These are phyloP conservation scores for Nomada lathburiana DNA, from an alignment of 2,888 invertebrate species.

Conservation along the genomic window DNA sequence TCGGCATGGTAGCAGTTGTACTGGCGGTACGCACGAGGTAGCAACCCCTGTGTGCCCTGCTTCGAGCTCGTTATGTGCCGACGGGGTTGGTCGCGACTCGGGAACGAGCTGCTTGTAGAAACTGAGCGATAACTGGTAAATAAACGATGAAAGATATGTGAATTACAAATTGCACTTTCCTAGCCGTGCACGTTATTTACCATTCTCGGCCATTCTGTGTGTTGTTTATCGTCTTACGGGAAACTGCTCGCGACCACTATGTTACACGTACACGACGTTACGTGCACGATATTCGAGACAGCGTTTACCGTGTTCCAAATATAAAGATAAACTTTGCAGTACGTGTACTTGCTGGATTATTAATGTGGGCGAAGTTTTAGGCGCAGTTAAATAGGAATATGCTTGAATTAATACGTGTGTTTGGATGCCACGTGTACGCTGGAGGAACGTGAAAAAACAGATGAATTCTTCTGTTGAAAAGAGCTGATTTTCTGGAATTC, in stretches of 20 bases:
- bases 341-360: background rate
- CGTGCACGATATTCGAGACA: conserved; percentile 10
- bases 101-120: conserved; percentile 56
- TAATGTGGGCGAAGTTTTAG: background rate
- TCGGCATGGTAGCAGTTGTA: conserved; percentile 28
- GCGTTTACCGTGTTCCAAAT: background rate
- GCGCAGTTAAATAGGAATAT: background rate
- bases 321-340: background rate
- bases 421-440: too few species aligned
- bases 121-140: conserved; percentile 70
- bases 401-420: background rate
- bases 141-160: conserved; percentile 64
- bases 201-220: conserved; percentile 34
- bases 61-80: conserved; percentile 65
- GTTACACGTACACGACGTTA: conserved; percentile 7
- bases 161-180: conserved; percentile 62
- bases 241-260: conserved; percentile 27
- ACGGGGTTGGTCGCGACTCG: conserved; percentile 32
- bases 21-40: conserved; percentile 37
- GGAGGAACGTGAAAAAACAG: too few species aligned
- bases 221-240: conserved; percentile 58
- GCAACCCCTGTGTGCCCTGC: conserved; percentile 59
- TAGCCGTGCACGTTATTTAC: conserved; percentile 49
- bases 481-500: too few species aligned
- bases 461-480: too few species aligned